Evolutionary conservation across 2,888 invertebrate species (phyloP), one percentile per base, ranked within the genome.

Genomic region (Drosophila paucipuncta): DNA sequence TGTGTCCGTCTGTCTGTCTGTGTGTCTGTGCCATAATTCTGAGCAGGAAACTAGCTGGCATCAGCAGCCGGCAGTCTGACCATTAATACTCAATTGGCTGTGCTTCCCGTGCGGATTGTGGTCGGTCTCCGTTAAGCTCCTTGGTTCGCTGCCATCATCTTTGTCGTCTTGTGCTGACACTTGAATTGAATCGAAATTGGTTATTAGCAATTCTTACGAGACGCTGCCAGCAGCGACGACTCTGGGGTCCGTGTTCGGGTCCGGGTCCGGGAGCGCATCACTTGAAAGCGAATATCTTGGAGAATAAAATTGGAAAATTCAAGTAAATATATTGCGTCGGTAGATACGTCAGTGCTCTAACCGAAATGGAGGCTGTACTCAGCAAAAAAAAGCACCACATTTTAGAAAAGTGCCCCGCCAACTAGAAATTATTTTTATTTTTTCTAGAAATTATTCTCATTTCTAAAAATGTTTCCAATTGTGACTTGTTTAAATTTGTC

Each of bases 51-150:
- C 75, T 83, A 89, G 90, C 86, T 89, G 89, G 90, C 86, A 85
- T 85, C 85, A 89, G 68, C 67, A 71, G 74, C 81, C 80, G 73
- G 76, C 74, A 80, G 77, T 79, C 84, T 90, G 88, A 90, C 91
- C 90, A 88, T 90, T 88, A 88, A 88, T 88, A 88, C 88, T 90
- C 88, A 88, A 88, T 88, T 88, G 88, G 87, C 89, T 88, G 91
- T 88, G 87, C 91, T 90, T 88, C 91, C 91, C 91, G 87, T 86
- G 89, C 79, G 88, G 87, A 78, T 83, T 85, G 85, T 87, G 85
- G 88, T 78, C 65, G 79, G 9, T 57, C 68, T 50, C 31, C 25
- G 43, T 33, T 37, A 39, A 54, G 53, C 33, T 52, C 62, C 43
- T 59, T 50, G 47, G 63, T 30, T 67, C 63, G 62, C 55, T 69